Percentiles rank a stretch among this genome's conserved stretches.
Conservation (phyloP, 2,113 vertebrate species). For the Myrmecophaga tridactyla region DNA sequence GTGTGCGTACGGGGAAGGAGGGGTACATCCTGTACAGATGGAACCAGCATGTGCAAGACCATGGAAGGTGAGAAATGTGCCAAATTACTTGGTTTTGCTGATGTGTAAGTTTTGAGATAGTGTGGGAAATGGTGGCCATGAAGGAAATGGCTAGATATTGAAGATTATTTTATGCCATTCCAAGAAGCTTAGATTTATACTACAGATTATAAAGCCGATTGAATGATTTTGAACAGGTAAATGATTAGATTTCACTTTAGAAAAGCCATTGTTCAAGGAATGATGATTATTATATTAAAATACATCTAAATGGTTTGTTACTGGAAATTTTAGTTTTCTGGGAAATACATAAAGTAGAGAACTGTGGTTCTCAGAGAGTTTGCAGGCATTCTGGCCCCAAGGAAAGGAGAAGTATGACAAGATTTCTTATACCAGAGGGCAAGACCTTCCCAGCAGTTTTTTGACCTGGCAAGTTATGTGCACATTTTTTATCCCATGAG, state of each 20-base stretch:
- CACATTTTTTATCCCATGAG: neutral
- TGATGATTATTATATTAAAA: no score
- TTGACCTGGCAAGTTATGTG: neutral
- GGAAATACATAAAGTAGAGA: neutral
- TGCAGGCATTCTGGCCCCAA: neutral
- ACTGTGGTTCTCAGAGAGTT: neutral
- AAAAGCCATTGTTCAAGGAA: constrained; percentile 1
- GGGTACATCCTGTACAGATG: neutral
- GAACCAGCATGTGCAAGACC: neutral
- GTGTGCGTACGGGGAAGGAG: neutral
- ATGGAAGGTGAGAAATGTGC: neutral
- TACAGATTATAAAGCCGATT: neutral
- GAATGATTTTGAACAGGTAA: neutral
- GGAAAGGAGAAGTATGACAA: neutral
- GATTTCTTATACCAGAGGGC: neutral
- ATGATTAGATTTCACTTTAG: neutral
- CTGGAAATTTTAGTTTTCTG: neutral
- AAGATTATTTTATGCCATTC: neutral
- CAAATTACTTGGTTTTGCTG: neutral
- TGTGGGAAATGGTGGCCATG: neutral
- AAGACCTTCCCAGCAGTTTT: no score
- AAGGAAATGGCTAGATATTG: neutral
- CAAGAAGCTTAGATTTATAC: neutral
- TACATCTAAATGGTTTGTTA: neutral
- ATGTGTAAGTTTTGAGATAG: neutral